Base-by-base conservation (phyloP, 2,113 vertebrate genomes). In the Climacteris rufus region DNA sequence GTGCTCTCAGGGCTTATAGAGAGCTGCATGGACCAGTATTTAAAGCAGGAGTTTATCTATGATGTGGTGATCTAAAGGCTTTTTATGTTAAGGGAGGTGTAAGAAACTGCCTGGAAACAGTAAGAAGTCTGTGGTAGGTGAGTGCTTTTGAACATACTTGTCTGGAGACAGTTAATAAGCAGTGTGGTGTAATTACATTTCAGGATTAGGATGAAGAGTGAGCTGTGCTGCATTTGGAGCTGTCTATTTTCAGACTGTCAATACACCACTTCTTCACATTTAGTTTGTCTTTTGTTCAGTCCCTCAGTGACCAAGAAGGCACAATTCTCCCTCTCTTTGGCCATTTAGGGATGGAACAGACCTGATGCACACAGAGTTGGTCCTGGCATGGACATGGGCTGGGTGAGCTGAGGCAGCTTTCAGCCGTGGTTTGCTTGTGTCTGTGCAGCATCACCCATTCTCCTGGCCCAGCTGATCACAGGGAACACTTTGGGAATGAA, bases 131-230 rank as follows among this genome's bases (percentile, higher is more conserved):
- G 42, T 91, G 63, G 81, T 89, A 60, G 83, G 87, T 45, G 77
- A 75, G 57, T 64, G 39, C 81, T 93, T 94, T 66, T 33, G 6
- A 91, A 87, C 53, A 19, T 71, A 30, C 76, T 89, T 89, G 70
- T 91, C 74, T 95, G 68, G 87, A 93, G 87, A 76, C 65, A 53
- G 89, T 89, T 96, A 89, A 95, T 87, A 82, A 95, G 83, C 81
- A 91, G 11, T 40, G 66, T 87, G 93, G 61, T 87, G 81, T 93
- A 89, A 87, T 89, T 95, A 84, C 66, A 65, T 80, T 87, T 78
- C 53, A 87, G 80, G 61, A 82, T 96, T 94, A 85, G 90, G 84
- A 40, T 35, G 57, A 39, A 52, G 80, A 70, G n/a, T 75, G 91
- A 91, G 81, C 83, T 91, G 52, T 71, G 86, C 80, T 76, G 89